Percentiles rank a stretch among this genome's conserved stretches.
Conservation (phyloP, 2,113 vertebrate genomes). For the Speoplatyrhinus poulsoni region DNA sequence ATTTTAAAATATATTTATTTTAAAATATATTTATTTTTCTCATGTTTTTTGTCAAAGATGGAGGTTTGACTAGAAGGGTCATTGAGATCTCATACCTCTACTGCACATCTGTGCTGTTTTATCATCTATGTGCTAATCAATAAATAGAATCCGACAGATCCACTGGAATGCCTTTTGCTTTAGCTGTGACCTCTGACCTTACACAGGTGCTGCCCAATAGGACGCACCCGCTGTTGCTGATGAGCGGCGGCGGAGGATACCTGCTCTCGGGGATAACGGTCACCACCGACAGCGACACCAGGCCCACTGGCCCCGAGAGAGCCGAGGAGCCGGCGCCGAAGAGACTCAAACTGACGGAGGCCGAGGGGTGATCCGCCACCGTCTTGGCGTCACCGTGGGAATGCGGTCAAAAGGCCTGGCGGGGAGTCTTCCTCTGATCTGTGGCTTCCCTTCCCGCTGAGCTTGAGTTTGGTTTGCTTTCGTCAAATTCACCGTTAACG, state of each 20-base stretch:
- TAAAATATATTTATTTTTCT: too few relatives aligned
- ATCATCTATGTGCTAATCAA: too few relatives aligned
- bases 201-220: slow-evolving; percentile 90
- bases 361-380: slow-evolving; percentile 59
- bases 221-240: slow-evolving; percentile 91
- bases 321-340: slow-evolving; percentile 84
- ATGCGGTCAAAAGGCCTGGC: background rate
- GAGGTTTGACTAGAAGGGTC: too few relatives aligned
- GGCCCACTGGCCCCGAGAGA: slow-evolving; percentile 51
- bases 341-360: slow-evolving; percentile 81
- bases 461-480: slow-evolving; percentile 42
- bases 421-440: background rate
- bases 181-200: background rate
- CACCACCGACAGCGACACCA: slow-evolving; percentile 60
- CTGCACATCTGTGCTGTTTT: too few relatives aligned
- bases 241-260: slow-evolving; percentile 94
- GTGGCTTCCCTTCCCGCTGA: slow-evolving; percentile 16
- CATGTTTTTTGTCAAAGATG: too few relatives aligned
- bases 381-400: slow-evolving; percentile 23
- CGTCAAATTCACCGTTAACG: slow-evolving; percentile 30
- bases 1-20: too few relatives aligned
- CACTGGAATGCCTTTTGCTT: background rate
- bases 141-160: too few relatives aligned
- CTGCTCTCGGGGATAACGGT: slow-evolving; percentile 91
- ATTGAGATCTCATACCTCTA: too few relatives aligned